Evolutionary conservation across 53 echinoderm and acorn worm species (phyloP).

Genomic region (Stichopus horrens): DNA sequence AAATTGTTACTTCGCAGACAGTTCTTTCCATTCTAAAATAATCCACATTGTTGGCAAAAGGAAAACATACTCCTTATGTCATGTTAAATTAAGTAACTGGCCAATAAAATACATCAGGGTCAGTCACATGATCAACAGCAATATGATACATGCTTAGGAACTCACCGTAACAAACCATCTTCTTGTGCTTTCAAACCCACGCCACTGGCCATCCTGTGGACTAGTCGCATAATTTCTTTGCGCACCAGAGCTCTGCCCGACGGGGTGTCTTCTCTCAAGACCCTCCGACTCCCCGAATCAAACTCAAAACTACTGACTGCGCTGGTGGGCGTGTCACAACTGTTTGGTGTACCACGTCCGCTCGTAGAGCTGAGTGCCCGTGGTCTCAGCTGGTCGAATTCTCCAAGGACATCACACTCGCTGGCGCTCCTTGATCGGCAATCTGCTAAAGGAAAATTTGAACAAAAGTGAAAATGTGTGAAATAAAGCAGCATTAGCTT

Average conservation of each 20-base stretch:
- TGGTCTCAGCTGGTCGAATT: constrained; percentile 48
- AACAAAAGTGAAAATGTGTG: background rate
- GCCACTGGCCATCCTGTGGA: constrained; percentile 86
- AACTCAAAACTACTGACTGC: constrained; percentile 60
- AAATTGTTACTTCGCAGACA: no score
- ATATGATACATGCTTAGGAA: background rate
- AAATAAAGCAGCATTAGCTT: no score
- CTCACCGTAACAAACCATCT: constrained; percentile 83
- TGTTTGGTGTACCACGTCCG: constrained; percentile 65
- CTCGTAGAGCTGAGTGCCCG: constrained; percentile 86
- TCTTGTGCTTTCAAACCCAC: constrained; percentile 94
- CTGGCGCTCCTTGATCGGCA: constrained; percentile 60
- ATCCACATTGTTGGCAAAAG: no score
- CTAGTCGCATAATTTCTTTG: constrained; percentile 81
- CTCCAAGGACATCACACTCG: constrained; percentile 50
- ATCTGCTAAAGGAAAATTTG: background rate
- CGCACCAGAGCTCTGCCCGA: constrained; percentile 71
- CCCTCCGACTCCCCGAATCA: constrained; percentile 53
- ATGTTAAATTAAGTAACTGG: no score
- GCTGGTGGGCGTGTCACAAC: constrained; percentile 65
- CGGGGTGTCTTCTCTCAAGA: constrained; percentile 79
- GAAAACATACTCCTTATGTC: no score
- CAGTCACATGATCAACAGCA: no score
- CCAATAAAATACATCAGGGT: no score
- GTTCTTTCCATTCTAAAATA: no score